These are phyloP conservation scores for Hymenopus coronatus DNA, from an alignment of 2,888 invertebrate species.

Conservation along the genomic window DNA sequence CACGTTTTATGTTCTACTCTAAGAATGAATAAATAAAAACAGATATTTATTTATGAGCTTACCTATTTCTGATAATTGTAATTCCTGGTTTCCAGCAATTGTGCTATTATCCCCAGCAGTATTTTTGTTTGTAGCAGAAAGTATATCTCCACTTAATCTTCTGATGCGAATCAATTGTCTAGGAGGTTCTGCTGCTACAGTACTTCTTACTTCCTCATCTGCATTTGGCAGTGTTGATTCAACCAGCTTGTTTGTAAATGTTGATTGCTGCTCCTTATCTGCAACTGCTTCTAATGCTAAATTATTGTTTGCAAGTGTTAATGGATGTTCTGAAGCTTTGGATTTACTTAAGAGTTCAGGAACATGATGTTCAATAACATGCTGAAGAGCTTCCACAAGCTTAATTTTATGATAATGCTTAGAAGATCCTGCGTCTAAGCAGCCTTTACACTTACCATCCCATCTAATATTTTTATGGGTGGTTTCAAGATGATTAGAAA, in stretches of 20 bases:
- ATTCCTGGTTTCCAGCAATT: neutral
- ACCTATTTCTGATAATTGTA: neutral
- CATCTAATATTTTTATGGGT: conserved; percentile 15
- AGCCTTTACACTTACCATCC: conserved; percentile 26
- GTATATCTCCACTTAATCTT: conserved; percentile 50
- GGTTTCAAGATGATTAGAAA: conserved; percentile 14
- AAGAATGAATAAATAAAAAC: neutral
- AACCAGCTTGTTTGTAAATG: neutral
- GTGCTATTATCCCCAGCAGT: neutral
- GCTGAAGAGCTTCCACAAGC: neutral
- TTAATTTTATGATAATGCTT: neutral
- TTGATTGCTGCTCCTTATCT: neutral
- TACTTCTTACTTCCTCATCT: neutral
- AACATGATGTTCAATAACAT: neutral
- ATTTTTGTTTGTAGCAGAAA: conserved; percentile 41
- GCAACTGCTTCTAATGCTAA: neutral
- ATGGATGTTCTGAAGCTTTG: neutral
- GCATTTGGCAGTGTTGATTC: neutral
- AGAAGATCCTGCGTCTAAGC: neutral
- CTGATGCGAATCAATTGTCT: conserved; percentile 41
- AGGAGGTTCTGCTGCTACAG: neutral
- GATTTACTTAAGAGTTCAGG: neutral
- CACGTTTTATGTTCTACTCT: too few species aligned
- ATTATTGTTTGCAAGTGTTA: neutral
- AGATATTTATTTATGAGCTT: neutral